Evolutionary conservation across 2,113 vertebrate genomes (phyloP), one percentile per base, ranked within the genome.

Genomic region (Centropus bengalensis): DNA sequence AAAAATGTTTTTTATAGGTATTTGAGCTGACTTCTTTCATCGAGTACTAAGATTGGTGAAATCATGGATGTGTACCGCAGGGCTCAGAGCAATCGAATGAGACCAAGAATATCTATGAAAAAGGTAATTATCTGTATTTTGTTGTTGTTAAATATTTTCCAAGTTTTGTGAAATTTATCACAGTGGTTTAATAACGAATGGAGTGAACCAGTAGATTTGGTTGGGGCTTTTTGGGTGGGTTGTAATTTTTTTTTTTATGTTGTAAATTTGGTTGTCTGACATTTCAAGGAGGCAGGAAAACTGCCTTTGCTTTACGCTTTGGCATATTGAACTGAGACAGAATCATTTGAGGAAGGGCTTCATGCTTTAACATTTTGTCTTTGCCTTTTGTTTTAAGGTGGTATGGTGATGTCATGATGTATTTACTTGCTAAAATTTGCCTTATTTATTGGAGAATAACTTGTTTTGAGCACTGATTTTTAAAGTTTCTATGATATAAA

Each of bases 31-130:
- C 27, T 8, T 93, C 75, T 89, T 56, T 85, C 67, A 55, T 78
- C 11, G 3, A 58, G 16, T 64, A 59, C 54, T n/a, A 33, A 24
- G 75, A 90, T 26, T 78, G 74, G 24, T 78, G 83, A 89, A 93
- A 91, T 86, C 63, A 99, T 99, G 99, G 99, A 99, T 30, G 71
- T 97, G 47, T 98, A 97, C 47, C 80, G 97, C 81, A 98, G 97
- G 85, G 96, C 98, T 86, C 98, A 97, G 97, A 98, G 98, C 87
- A 98, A 95, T 91, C 98, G 96, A 21, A 27, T 96, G 49, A 99
- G 98, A 96, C 97, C 98, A 73, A 98, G 98, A 92, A 79, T 98
- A 62, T 97, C 98, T n/a, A 87, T 99, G 70, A 98, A 98, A 96
- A 99, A 99, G 97, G 98, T 98, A 97, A 97, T 92, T 91, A 75